Evolutionary conservation across 37 sponge, comb jelly and placozoan genomes (phyloP), one percentile per base, ranked within the genome.

Genomic region (Spongilla lacustris): DNA sequence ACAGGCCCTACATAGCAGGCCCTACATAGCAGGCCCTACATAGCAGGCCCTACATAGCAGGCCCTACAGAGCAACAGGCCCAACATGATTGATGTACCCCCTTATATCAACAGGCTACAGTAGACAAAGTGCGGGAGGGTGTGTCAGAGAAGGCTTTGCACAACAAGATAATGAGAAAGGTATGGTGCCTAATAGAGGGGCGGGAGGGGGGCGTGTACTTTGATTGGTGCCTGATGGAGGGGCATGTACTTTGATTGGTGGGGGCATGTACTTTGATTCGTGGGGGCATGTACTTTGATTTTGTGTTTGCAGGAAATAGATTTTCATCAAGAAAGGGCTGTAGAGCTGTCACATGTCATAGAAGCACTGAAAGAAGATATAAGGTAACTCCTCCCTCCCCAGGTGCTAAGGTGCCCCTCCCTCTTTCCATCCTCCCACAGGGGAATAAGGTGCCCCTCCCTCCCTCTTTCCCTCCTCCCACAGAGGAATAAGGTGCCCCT

Each of bases 131-230:
- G 72, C 77, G 82, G 80, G 83, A 76, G 50, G 83, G 88, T 25
- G 58, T 84, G 36, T 13, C 69, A 67, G 81, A 77, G 34, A 87
- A 87, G 35, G 92, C 84, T 36, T 68, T 87, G 8, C 92, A 91
- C 17, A 91, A 91, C 74, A 83, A 46, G 36, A 83, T 83, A 32
- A 87, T 91, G 92, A 75, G 74, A 29, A 91, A 91, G 84, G 92
- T 86, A 41, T 23, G 23, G 11, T 12, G 19, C 24, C 13, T 27
- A n/a, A n/a, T n/a, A 33, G 38, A 27, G 8, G n/a, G 73, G 67
- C n/a, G n/a, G n/a, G n/a, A n/a, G n/a, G n/a, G n/a, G n/a, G n/a
- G n/a, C n/a, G n/a, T n/a, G n/a, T n/a, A n/a, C n/a, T n/a, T n/a
- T n/a, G n/a, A n/a, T n/a, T n/a, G n/a, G n/a, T n/a, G n/a, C n/a